Evolutionary conservation across 1,140 invertebrate genomes (phyloP).

Genomic region (Ceratina calcarata): DNA sequence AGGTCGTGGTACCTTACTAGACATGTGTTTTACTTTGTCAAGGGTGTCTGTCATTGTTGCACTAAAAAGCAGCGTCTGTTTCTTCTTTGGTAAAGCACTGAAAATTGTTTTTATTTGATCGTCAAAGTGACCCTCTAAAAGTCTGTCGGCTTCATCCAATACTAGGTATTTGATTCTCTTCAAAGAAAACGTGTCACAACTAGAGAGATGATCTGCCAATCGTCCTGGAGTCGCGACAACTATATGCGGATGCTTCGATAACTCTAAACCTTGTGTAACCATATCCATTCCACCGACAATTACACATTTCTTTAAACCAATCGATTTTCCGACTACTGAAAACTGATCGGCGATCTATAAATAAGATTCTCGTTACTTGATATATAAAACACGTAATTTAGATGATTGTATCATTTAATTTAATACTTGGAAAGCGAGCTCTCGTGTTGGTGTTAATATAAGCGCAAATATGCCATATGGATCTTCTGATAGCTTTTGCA

Average conservation of each 20-base stretch:
- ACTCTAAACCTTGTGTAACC: conserved; percentile 91
- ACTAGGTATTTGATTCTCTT: conserved; percentile 92
- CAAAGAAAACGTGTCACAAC: conserved; percentile 91
- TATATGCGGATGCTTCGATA: conserved; percentile 94
- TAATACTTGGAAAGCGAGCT: conserved; percentile 90
- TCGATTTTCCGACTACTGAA: conserved; percentile 90
- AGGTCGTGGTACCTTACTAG: conserved; percentile 78
- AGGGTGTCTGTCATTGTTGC: conserved; percentile 96
- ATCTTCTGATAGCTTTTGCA: conserved; percentile 94
- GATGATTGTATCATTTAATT: conserved; percentile 27
- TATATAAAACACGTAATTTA: neutral
- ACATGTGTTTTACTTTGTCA: conserved; percentile 85
- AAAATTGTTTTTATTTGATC: conserved; percentile 92
- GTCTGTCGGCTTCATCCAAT: conserved; percentile 95
- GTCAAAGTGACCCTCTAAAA: conserved; percentile 91
- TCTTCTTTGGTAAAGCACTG: conserved; percentile 87
- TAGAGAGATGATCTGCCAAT: conserved; percentile 92
- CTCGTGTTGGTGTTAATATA: conserved; percentile 97
- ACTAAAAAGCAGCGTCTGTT: conserved; percentile 95
- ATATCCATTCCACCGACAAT: conserved; percentile 97
- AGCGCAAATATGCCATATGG: conserved; percentile 97
- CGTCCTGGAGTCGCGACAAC: conserved; percentile 96
- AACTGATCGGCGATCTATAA: conserved; percentile 95
- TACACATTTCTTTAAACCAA: conserved; percentile 90
- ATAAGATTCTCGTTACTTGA: neutral